A percentile compares a stretch with the other conserved stretches of the same genome.
Evolutionary conservation across 2,888 invertebrate genomes (phyloP).

Genomic region (Notocelia uddmanniana): DNA sequence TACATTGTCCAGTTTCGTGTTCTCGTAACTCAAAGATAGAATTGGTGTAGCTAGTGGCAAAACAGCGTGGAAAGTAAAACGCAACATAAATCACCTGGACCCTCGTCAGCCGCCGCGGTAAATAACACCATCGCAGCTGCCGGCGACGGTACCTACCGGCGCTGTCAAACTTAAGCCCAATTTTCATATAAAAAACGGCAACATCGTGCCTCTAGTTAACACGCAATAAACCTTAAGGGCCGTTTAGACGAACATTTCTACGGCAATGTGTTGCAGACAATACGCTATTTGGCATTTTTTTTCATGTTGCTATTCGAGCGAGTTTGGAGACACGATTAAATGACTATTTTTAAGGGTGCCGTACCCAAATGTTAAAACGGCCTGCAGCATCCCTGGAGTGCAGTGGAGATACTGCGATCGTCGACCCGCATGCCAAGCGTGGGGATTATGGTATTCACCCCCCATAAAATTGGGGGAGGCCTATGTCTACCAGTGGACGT

Average conservation of each 20-base stretch:
- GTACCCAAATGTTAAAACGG: too few species aligned
- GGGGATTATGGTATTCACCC: too few species aligned
- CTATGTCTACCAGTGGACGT: too few species aligned
- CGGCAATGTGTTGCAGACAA: background rate
- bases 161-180: constrained; percentile 11
- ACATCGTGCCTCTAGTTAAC: background rate
- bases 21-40: constrained; percentile 34
- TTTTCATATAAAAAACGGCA: constrained; percentile 12
- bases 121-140: constrained; percentile 70
- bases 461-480: too few species aligned
- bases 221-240: background rate
- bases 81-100: constrained; percentile 80
- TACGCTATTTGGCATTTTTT: too few species aligned
- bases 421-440: too few species aligned
- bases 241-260: background rate
- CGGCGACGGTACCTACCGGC: constrained; percentile 56
- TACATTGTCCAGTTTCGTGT: constrained; percentile 34
- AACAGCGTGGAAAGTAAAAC: constrained; percentile 73
- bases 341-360: too few species aligned
- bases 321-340: too few species aligned
- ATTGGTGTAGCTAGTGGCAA: constrained; percentile 53
- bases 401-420: too few species aligned
- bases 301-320: too few species aligned
- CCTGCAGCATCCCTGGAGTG: too few species aligned
- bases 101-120: constrained; percentile 73